Percentiles rank a stretch among this genome's conserved stretches.
Conservation (phyloP, 2,113 vertebrate genomes). For the Cinclus mexicanus region DNA sequence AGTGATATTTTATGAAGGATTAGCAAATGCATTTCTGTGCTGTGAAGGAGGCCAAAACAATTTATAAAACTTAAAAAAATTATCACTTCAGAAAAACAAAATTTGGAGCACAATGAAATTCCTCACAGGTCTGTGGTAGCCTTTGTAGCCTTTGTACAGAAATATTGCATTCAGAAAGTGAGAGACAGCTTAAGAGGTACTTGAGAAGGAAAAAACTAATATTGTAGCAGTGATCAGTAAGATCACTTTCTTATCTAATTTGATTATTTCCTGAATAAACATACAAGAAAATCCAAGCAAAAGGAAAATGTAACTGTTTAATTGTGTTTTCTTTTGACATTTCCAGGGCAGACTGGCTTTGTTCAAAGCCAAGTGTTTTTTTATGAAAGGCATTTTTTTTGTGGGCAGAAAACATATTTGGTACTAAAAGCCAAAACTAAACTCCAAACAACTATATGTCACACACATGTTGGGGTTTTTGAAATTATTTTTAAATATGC, state of each 20-base stretch:
- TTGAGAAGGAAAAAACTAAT: not conserved
- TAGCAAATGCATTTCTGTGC: not conserved
- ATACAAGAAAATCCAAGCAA: not conserved
- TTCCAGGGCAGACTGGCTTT: not conserved
- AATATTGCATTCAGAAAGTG: not conserved
- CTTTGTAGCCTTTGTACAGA: not conserved
- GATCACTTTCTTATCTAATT: not conserved
- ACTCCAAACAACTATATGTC: not conserved
- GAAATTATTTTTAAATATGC: not conserved
- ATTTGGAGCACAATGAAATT: not conserved
- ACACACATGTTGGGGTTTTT: rapidly evolving
- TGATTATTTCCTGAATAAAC: not conserved
- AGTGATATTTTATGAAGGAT: not conserved
- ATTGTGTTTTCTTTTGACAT: not conserved
- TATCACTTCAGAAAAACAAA: not conserved
- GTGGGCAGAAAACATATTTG: not conserved
- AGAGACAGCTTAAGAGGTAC: not conserved
- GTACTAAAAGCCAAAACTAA: not conserved
- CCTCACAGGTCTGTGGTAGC: not conserved
- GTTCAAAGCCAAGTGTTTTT: not conserved
- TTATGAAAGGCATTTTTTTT: not conserved
- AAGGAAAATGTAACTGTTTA: not conserved
- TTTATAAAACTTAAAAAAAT: not conserved
- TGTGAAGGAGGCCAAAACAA: not conserved
- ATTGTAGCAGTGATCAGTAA: not conserved